Base-by-base conservation (phyloP, 2,797 vertebrate genomes). In the Gouania willdenowi region DNA sequence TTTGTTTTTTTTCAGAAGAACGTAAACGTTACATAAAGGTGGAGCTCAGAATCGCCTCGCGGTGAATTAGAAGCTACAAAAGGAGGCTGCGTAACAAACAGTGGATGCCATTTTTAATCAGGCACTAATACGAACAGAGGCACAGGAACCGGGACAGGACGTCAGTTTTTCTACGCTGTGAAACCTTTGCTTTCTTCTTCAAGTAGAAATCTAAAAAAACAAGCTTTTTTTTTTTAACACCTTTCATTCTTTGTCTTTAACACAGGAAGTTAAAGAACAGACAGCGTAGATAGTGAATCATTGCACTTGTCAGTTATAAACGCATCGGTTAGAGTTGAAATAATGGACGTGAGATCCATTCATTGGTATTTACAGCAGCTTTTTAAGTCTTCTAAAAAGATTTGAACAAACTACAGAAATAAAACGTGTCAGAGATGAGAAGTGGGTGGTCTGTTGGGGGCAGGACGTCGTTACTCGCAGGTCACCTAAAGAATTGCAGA, bases 61-160 rank as follows among this genome's bases (percentile, higher is more conserved):
- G 19, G 52, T 34, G 41, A 43, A 44, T 55, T n/a, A n/a, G 5
- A 34, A 21, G 32, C 34, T 16, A n/a, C 31, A 26, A 48, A 32
- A 48, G 20, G 45, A 53, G 48, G 51, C 35, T 22, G 10, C 41
- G 40, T 47, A 19, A 61, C 26, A 4, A 69, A 55, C 52, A 51
- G 51, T 29, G 47, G 62, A 44, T 4, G 20, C 38, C 68, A 43
- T 50, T 27, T 70, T 11, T 45, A 7, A 32, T 64, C 75, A 54
- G 59, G 59, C 66, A 71, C 61, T 34, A 34, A 36, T 51, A 35
- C 62, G 56, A 41, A 50, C 59, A 22, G 59, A 70, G 59, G 67
- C 57, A 66, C 57, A 8, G 43, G 54, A 40, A 37, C 6, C 4
- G 8, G 41, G 31, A 17, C 23, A 14, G 11, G 45, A 40, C 20